phyloP scores from a whole-genome alignment of 1,140 invertebrate genomes.

The Magallana angulata region DNA sequence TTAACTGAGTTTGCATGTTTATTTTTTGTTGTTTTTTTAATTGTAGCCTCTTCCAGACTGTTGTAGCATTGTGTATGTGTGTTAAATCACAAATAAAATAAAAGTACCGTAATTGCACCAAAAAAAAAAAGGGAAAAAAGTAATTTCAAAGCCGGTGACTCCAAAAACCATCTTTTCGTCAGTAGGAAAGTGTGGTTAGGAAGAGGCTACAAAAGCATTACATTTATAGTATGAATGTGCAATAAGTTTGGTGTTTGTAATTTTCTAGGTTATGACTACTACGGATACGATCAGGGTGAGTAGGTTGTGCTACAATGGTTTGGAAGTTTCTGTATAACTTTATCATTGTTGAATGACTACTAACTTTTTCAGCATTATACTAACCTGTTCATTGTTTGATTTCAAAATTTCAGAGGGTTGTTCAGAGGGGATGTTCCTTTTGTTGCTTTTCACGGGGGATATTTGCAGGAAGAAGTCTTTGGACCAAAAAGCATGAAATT shows the following conservation, averaged over 20 bases:
- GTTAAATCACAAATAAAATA: not conserved
- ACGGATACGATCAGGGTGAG: slow-evolving; percentile 29
- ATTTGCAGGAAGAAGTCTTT: slow-evolving; percentile 37
- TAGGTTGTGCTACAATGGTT: slow-evolving; percentile 33
- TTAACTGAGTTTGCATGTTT: not conserved
- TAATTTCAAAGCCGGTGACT: not conserved
- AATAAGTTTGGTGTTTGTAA: slow-evolving; percentile 33
- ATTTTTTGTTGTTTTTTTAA: slow-evolving; percentile 19
- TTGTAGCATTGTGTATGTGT: slow-evolving; percentile 31
- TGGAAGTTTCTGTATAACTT: slow-evolving; percentile 13
- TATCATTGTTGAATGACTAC: slow-evolving; percentile 18
- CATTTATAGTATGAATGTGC: slow-evolving; percentile 17
- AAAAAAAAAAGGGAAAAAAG: not conserved
- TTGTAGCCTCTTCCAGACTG: slow-evolving; percentile 36
- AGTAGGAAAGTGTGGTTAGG: slow-evolving; percentile 31
- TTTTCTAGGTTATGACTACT: slow-evolving; percentile 36
- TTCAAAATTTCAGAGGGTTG: slow-evolving; percentile 37
- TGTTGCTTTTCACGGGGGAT: slow-evolving; percentile 32
- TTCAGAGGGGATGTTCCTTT: slow-evolving; percentile 37
- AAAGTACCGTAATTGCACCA: not conserved
- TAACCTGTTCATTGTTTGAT: slow-evolving; percentile 34
- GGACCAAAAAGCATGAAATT: slow-evolving; percentile 37
- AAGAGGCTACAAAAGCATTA: not conserved
- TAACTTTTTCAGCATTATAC: slow-evolving; percentile 32
- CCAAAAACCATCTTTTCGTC: slow-evolving; percentile 29